These are phyloP conservation scores for Miniopterus natalensis DNA, from an alignment of 2,113 vertebrate species.

Conservation along the genomic window DNA sequence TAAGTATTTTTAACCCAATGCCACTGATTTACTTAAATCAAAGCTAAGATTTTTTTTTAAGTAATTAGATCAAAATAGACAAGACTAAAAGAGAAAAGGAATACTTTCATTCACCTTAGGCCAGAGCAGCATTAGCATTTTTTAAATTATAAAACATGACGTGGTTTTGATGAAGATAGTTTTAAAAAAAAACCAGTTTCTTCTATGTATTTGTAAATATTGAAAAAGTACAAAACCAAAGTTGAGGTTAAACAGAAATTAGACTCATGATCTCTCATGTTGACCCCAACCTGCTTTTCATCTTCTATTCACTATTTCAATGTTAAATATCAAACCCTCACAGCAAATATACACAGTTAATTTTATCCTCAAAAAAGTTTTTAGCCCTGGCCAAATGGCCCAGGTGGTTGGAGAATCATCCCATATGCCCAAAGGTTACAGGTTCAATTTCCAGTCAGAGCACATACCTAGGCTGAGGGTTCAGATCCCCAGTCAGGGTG, in stretches of 20 bases:
- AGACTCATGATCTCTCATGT: background rate
- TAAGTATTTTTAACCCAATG: constrained; percentile 39
- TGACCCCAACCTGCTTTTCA: background rate
- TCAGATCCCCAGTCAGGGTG: background rate
- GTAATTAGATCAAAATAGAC: background rate
- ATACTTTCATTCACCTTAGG: background rate
- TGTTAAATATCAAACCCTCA: background rate
- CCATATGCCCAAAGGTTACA: background rate
- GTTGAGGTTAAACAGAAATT: constrained; percentile 39
- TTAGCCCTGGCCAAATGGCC: background rate
- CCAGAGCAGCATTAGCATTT: background rate
- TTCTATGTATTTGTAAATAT: background rate
- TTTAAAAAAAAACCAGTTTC: background rate
- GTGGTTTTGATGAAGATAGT: background rate
- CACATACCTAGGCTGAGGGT: too few species aligned
- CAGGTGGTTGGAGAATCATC: background rate
- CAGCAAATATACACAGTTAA: constrained; percentile 36
- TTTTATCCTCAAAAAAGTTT: background rate
- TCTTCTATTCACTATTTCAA: background rate
- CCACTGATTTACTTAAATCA: constrained; percentile 17
- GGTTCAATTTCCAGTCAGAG: background rate
- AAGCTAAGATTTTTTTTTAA: background rate
- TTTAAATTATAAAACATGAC: background rate
- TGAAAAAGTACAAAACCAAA: constrained; percentile 20
- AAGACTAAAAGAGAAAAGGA: background rate